phyloP scores from a whole-genome alignment of 1,140 invertebrate species.

The Caenorhabditis briggsae region DNA sequence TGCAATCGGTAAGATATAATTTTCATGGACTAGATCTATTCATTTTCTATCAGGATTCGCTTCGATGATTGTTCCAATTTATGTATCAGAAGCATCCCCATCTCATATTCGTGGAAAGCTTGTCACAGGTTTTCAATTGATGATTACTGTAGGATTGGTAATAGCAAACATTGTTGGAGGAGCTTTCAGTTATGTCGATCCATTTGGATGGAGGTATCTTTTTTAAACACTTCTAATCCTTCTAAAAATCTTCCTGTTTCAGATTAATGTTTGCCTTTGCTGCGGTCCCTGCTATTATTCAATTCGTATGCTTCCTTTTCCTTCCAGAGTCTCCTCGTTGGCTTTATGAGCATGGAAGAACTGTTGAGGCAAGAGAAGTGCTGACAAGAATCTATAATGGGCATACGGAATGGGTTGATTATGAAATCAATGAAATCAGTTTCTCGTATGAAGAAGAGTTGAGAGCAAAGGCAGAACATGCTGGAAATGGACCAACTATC shows the following conservation, averaged over 20 bases:
- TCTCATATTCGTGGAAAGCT: slow-evolving; percentile 79
- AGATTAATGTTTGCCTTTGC: slow-evolving; percentile 82
- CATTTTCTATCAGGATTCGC: slow-evolving; percentile 79
- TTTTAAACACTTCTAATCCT: neutral
- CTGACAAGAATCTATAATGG: slow-evolving; percentile 78
- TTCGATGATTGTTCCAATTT: slow-evolving; percentile 82
- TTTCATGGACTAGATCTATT: neutral
- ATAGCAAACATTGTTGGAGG: slow-evolving; percentile 81
- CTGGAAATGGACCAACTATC: slow-evolving; percentile 57
- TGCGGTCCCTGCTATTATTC: slow-evolving; percentile 81
- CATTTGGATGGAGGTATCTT: slow-evolving; percentile 81
- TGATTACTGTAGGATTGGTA: slow-evolving; percentile 82
- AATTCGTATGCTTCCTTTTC: slow-evolving; percentile 82
- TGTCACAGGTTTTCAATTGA: slow-evolving; percentile 81
- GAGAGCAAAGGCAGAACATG: slow-evolving; percentile 62
- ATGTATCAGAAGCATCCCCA: slow-evolving; percentile 82
- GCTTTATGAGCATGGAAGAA: slow-evolving; percentile 79
- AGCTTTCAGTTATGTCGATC: slow-evolving; percentile 79
- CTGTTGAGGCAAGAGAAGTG: slow-evolving; percentile 78
- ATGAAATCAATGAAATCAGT: slow-evolving; percentile 75
- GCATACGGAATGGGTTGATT: slow-evolving; percentile 71
- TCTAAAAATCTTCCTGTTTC: neutral
- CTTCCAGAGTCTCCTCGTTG: slow-evolving; percentile 83
- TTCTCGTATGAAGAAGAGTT: slow-evolving; percentile 70
- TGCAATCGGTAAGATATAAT: slow-evolving; percentile 81